phyloP scores from a whole-genome alignment of 2,888 invertebrate species.

The Caradrina clavipalpis region DNA sequence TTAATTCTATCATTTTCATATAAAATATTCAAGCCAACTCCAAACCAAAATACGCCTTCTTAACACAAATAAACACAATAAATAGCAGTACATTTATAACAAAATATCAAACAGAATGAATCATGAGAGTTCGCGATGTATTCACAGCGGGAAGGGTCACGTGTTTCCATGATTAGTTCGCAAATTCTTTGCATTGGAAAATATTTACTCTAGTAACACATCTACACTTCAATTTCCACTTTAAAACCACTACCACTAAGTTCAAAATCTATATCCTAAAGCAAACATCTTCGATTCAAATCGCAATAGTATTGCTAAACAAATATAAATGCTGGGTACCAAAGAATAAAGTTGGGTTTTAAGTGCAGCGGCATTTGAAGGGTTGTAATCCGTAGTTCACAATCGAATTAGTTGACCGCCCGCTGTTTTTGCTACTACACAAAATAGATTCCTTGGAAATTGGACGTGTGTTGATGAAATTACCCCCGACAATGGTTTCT shows the following conservation, averaged over 20 bases:
- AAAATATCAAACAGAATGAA: constrained; percentile 68
- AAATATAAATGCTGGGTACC: constrained; percentile 31
- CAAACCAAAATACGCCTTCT: constrained; percentile 31
- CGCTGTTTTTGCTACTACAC: constrained; percentile 86
- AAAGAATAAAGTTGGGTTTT: constrained; percentile 54
- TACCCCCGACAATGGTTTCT: constrained; percentile 71
- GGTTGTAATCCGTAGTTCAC: constrained; percentile 75
- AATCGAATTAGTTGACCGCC: constrained; percentile 88
- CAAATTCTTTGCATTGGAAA: constrained; percentile 75
- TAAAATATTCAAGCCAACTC: constrained; percentile 10
- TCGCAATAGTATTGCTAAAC: constrained; percentile 4
- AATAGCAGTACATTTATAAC: constrained; percentile 52
- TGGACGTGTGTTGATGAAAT: constrained; percentile 76
- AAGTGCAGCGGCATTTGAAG: constrained; percentile 36
- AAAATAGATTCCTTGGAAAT: constrained; percentile 80
- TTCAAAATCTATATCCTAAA: constrained; percentile 20
- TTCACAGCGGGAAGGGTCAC: constrained; percentile 74
- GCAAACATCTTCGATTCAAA: constrained; percentile 25
- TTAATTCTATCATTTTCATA: background rate
- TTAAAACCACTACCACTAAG: background rate
- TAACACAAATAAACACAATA: constrained; percentile 37
- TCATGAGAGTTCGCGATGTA: constrained; percentile 65
- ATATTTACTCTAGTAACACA: constrained; percentile 56
- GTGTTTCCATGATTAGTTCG: constrained; percentile 85
- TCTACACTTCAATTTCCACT: constrained; percentile 7